Base-by-base conservation (phyloP, 2,888 invertebrate genomes). In the Pterostichus madidus region DNA sequence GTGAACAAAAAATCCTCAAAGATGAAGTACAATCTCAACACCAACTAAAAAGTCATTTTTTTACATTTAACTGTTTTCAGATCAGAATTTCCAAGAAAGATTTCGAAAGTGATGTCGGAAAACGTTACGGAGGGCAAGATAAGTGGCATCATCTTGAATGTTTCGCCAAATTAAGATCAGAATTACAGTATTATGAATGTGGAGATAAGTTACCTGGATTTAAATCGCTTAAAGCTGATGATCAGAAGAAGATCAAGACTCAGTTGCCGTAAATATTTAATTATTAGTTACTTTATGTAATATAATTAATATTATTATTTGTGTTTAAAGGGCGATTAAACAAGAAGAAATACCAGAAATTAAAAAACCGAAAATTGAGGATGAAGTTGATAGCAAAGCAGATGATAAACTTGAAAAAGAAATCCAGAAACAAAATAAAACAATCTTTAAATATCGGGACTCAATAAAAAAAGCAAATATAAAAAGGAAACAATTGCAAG, bases 121-220 rank as follows among this genome's bases (percentile, higher is more conserved):
- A 92, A 87, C 94, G 94, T 88, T 97, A 93, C 89, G 97, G 97
- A 0, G 97, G 97, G 0, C 93, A 95, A 86, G 94, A 96, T 83
- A 91, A 94, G 77, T 99, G 98, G 98, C 95, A 98, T 89, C 99
- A 99, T 90, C 89, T 97, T 2, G 95, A 96, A 84, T 99, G 99
- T 88, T 99, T 99, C 91, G 94, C 93, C 0, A 94, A 96, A 87
- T 87, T 94, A 0, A 92, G 97, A 52, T 91, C 92, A 17, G 94
- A 95, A 7, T 89, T 98, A 2, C 93, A 94, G 13, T 99, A 94
- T 90, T 93, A 93, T 87, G 95, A 93, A 49, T 90, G 92, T 10
- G 97, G 95, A 0, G 93, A 94, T 83, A 90, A 91, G 86, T 89
- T 99, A 31, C 95, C 96, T n/a, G 98, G 98, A 0, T 96, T 94